Evolutionary conservation across 2,888 invertebrate genomes (phyloP), one percentile per base, ranked within the genome.

Genomic region (Allygus modestus): DNA sequence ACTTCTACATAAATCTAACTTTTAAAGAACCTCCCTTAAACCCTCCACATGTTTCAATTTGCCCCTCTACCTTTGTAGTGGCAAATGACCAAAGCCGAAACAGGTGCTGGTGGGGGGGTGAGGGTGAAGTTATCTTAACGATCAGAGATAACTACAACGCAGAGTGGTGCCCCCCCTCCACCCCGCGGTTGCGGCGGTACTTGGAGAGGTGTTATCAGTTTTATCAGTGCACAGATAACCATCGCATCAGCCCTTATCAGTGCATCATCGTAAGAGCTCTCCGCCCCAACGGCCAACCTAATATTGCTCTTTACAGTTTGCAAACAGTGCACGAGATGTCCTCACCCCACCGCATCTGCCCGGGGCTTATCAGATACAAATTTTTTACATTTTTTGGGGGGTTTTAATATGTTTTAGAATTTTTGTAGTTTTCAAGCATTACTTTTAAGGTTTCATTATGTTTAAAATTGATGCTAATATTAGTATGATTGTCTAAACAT

Each of bases 261-360:
- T 2, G 17, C 28, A 43, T 41, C 46, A 17, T 23, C 51, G 4
- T 15, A 37, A 77, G 77, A 46, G 77, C 77, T 9, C 77, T 77
- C 77, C 17, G 46, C 17, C 43, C 46, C 77, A 20, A 46, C 12
- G 37, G 77, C 51, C 77, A 77, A 77, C 77, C 77, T 77, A 77
- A 77, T 77, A 77, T 77, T 77, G 77, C 77, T 77, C 77, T 77
- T 46, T 37, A 73, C 73, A 51, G 37, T 41, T n/a, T 15, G 23
- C 71, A 69, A 69, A 69, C 33, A 33, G 1, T 61, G 61, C 26
- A 61, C n/a, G 51, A 17, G 17, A 51, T 51, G 5, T 51, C 51
- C 51, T 5, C 37, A 11, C 20, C 20, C 41, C 71, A 37, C 41
- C 23, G 20, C 41, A 71, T 41, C 41, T 71, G 41, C 31, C 5